These are phyloP conservation scores for Orius laevigatus DNA, from an alignment of 1,140 invertebrate species.

Conservation along the genomic window DNA sequence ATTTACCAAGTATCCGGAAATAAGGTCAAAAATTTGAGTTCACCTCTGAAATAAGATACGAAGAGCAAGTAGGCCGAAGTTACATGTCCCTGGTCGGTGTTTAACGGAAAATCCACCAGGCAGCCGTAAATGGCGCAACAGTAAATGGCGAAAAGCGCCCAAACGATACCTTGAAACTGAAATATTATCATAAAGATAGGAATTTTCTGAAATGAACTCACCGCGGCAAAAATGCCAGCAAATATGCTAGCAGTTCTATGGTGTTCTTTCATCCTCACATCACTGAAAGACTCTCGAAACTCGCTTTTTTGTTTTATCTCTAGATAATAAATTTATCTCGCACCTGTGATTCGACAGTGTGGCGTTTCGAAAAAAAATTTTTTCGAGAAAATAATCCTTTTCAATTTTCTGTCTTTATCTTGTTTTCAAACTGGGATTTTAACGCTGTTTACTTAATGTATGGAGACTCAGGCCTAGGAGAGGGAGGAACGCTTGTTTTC, in stretches of 20 bases:
- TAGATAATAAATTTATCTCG: too few relatives aligned
- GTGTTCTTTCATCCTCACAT: slow-evolving; percentile 1
- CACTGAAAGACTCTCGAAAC: background rate
- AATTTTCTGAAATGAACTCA: background rate
- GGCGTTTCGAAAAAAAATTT: too few relatives aligned
- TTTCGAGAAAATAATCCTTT: too few relatives aligned
- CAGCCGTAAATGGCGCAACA: slow-evolving; percentile 8
- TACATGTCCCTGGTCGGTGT: background rate
- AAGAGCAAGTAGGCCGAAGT: slow-evolving; percentile 2
- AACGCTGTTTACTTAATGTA: too few relatives aligned
- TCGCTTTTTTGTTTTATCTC: too few relatives aligned
- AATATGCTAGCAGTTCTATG: slow-evolving; percentile 1
- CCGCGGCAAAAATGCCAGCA: background rate
- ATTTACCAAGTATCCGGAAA: too few relatives aligned
- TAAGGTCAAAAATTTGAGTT: background rate
- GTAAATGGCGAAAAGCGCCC: slow-evolving; percentile 10
- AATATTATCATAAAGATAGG: slow-evolving; percentile 1
- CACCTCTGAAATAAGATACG: slow-evolving; percentile 11
- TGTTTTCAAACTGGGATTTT: too few relatives aligned
- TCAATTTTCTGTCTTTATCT: too few relatives aligned
- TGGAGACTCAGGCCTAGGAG: too few relatives aligned
- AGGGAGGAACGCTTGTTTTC: too few relatives aligned
- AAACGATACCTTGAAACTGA: slow-evolving; percentile 12
- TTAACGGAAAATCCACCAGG: background rate
- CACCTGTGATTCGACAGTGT: too few relatives aligned